Base-by-base conservation (phyloP, 2,888 invertebrate genomes). In the Synanthedon tipuliformis region DNA sequence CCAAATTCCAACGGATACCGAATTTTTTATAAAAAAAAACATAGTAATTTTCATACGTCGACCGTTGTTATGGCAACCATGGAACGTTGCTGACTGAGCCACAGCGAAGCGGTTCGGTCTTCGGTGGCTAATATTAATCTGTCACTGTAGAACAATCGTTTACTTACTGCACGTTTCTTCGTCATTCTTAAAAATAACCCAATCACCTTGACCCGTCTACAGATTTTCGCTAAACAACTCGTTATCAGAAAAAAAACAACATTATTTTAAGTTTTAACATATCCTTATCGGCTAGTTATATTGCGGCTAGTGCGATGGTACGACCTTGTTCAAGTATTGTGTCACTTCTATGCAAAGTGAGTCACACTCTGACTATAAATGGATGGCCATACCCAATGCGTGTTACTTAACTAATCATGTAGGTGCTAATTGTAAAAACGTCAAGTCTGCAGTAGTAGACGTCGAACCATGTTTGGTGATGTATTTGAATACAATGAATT, bases 281-380 rank as follows among this genome's bases (percentile, higher is more conserved):
- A n/a, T 45, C 15, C 45, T 45, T 49, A 45, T 45, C 45, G 15
- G 45, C 45, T 34, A 34, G 34, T 34, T 34, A 34, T 10, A 5
- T 5, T 34, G 34, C 34, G 15, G 15, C 51, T 40, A 41, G 13
- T 53, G 51, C 50, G 16, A 23, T 51, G 49, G 50, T 45, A 45
- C 45, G 52, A 54, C 54, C 51, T 48, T 52, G 23, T 48, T 10
- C 50, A 34, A 23, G 23, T 50, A 54, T 74, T 73, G 72, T 68
- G 71, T 74, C 71, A 73, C 66, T 59, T 57, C 53, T 59, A 61
- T 67, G 62, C 62, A 57, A 57, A 66, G 59, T 71, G 71, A 76
- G 61, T 74, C 71, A 71, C 58, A 50, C 45, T n/a, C 45, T 48
- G 61, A 52, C 53, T 52, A 50, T 68, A 65, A 62, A 69, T 50